Evolutionary conservation across 2,113 vertebrate species (phyloP).

Genomic region (Ctenomys sociabilis): DNA sequence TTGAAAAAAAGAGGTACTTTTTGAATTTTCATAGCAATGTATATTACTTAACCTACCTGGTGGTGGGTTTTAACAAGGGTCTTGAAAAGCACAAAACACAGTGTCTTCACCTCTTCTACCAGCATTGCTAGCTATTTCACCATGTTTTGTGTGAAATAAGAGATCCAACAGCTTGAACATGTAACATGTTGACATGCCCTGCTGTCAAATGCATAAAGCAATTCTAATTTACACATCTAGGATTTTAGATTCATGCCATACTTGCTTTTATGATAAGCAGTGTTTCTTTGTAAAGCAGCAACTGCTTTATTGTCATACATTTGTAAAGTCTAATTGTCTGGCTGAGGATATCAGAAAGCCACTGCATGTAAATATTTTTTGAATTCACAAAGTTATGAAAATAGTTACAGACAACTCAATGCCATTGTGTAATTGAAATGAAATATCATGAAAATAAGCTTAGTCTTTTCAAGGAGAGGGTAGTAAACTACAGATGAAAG

Average conservation of each 20-base stretch:
- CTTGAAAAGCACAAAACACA: background rate
- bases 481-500: background rate
- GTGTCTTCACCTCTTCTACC: background rate
- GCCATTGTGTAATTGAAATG: background rate
- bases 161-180: background rate
- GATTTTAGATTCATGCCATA: background rate
- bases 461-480: background rate
- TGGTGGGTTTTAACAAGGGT: background rate
- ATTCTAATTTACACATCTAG: background rate
- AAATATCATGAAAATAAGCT: background rate
- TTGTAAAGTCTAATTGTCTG: background rate
- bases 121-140: background rate
- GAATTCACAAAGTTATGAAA: background rate
- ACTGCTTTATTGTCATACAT: background rate
- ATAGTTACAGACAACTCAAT: background rate
- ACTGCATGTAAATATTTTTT: background rate
- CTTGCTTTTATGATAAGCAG: background rate
- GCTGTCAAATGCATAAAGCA: background rate
- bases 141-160: background rate
- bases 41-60: background rate
- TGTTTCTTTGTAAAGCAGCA: background rate
- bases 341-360: background rate
- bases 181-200: background rate
- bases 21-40: conserved; percentile 50
- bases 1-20: background rate